Evolutionary conservation across 2,797 vertebrate genomes (phyloP), one percentile per base, ranked within the genome.

Genomic region (Argentina silus): DNA sequence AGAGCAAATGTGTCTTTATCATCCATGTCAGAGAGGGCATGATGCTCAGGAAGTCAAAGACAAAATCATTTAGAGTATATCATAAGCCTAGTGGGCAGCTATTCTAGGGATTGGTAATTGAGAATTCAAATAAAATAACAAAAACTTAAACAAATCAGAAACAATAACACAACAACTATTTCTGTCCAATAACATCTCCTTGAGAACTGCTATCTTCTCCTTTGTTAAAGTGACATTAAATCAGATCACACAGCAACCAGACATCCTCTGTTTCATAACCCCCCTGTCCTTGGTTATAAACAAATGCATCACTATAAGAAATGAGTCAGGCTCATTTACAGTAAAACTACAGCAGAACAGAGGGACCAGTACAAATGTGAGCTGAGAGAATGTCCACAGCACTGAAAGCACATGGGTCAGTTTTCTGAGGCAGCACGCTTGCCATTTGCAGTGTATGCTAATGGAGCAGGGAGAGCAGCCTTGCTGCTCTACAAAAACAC

Each of bases 361-460:
- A 51, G 59, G 23, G 65, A 74, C 72, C 36, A 17, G 42, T 15
- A 44, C 6, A 45, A 56, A 50, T 70, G 63, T 43, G 44, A 17
- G 21, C 75, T 27, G 67, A n/a, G 74, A 81, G 81, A 86, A 75
- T 68, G 81, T 81, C 72, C 6, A 14, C 59, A 75, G 70, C 76
- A 80, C 63, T 51, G 50, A 77, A 80, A 78, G 66, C 86, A 72
- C 79, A 68, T 53, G 67, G 81, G 48, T 51, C 43, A 43, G 60
- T 76, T 55, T 69, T 86, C 73, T 77, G 83, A 88, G 74, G 53
- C 80, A 68, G 65, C 73, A 57, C 1, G 17, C 76, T 77, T 84
- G 79, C 50, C 82, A 76, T 89, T 81, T 83, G 76, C 81, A 3
- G 6, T 69, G 61, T 56, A 62, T 80, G 78, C 80, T 84, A 83